phyloP scores from a whole-genome alignment of 2,888 invertebrate genomes.

The Eupithecia vulgata region DNA sequence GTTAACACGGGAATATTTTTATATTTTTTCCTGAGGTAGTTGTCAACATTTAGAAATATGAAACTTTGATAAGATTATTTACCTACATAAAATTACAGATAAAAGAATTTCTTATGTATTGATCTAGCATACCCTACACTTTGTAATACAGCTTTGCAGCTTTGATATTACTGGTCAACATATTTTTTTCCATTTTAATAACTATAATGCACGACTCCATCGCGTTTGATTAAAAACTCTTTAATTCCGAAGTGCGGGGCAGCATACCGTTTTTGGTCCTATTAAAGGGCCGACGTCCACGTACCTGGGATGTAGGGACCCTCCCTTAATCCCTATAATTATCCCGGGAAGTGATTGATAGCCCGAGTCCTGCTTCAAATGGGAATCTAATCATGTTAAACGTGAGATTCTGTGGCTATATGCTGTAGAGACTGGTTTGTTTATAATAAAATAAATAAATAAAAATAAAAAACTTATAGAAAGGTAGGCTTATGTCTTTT shows the following conservation, averaged over 20 bases:
- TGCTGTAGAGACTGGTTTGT: background rate
- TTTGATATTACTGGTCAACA: background rate
- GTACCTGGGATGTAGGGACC: conserved; percentile 52
- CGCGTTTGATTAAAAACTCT: conserved; percentile 63
- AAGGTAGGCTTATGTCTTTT: too few species aligned
- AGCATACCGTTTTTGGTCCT: conserved; percentile 57
- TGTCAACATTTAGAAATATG: too few species aligned
- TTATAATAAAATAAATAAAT: background rate
- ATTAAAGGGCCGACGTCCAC: conserved; percentile 70
- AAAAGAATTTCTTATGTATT: background rate
- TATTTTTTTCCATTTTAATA: conserved; percentile 29
- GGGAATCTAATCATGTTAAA: conserved; percentile 72
- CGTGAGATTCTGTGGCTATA: conserved; percentile 8
- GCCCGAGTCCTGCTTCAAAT: conserved; percentile 66
- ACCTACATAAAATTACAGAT: background rate
- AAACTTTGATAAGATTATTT: too few species aligned
- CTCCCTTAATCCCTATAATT: conserved; percentile 81
- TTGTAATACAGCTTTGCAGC: background rate
- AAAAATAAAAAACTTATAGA: too few species aligned
- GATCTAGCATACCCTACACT: background rate
- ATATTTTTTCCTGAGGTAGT: too few species aligned
- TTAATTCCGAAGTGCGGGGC: conserved; percentile 55
- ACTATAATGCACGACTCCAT: conserved; percentile 37
- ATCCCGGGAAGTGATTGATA: conserved; percentile 81
- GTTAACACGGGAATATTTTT: too few species aligned